Percentiles rank a stretch among this genome's conserved stretches.
These are phyloP conservation scores for Ivindomyrus marchei DNA, from an alignment of 2,113 vertebrate species.

Conservation along the genomic window DNA sequence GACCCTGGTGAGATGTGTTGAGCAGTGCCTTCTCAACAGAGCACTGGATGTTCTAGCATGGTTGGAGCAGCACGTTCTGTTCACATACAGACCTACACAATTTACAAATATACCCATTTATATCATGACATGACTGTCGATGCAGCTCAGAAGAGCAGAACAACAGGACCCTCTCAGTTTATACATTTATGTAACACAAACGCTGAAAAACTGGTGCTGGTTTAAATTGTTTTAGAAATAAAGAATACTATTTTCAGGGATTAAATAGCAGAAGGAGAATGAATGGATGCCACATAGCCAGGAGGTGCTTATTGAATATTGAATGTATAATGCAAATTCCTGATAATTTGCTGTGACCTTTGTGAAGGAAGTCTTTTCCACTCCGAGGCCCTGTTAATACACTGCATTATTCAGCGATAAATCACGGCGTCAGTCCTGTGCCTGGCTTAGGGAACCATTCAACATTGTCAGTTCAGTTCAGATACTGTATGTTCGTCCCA, in stretches of 20 bases:
- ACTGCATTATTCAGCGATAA: not conserved
- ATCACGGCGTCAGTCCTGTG: not conserved
- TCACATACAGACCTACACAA: not conserved
- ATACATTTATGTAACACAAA: not conserved
- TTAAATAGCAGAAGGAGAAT: not conserved
- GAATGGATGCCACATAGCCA: not conserved
- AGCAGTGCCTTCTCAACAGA: not conserved
- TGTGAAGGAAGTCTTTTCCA: not conserved
- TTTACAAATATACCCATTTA: not conserved
- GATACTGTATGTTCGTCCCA: not conserved
- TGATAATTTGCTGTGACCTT: constrained; percentile 6
- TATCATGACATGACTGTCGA: not conserved
- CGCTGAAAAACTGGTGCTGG: not conserved
- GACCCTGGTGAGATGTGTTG: not conserved
- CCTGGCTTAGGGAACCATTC: not conserved
- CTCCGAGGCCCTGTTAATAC: not conserved
- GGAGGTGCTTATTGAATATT: not conserved
- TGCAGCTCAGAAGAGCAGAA: not conserved
- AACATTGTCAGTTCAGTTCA: not conserved
- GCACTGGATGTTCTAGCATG: not conserved
- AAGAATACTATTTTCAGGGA: not conserved
- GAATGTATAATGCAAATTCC: constrained; percentile 3
- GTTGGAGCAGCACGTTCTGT: not conserved
- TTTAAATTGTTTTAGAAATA: not conserved
- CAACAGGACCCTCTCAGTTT: not conserved